These are phyloP conservation scores for Holotrichia oblita DNA, from an alignment of 1,140 invertebrate genomes.

Conservation along the genomic window DNA sequence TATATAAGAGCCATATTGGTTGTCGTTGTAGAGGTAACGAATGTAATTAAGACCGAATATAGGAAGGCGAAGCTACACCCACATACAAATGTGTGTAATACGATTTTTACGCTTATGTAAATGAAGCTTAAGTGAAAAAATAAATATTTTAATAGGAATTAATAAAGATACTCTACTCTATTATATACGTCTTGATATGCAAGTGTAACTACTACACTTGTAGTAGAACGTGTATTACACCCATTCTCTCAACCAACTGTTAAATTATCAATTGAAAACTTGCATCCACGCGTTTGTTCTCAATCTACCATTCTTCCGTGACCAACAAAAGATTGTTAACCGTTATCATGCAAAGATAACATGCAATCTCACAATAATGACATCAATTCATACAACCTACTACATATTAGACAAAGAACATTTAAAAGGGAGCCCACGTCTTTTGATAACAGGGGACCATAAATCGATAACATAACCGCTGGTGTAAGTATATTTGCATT, in stretches of 20 bases:
- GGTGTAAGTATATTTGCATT: slow-evolving; percentile 8
- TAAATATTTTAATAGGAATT: too few relatives aligned
- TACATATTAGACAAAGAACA: slow-evolving; percentile 25
- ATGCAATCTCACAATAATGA: slow-evolving; percentile 26
- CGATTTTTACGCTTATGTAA: too few relatives aligned
- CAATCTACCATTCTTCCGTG: slow-evolving; percentile 1
- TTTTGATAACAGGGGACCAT: neutral
- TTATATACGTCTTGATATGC: too few relatives aligned
- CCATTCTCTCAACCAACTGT: neutral
- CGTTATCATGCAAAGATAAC: slow-evolving; percentile 12
- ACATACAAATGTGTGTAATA: too few relatives aligned
- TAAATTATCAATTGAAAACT: slow-evolving; percentile 7
- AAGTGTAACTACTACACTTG: too few relatives aligned
- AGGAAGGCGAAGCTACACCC: slow-evolving; percentile 12
- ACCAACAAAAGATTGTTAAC: neutral
- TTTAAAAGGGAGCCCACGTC: slow-evolving; percentile 13
- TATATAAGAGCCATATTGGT: neutral
- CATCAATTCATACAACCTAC: slow-evolving; percentile 22
- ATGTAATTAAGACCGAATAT: slow-evolving; percentile 10
- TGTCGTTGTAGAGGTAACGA: neutral
- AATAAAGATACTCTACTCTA: too few relatives aligned
- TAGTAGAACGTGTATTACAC: neutral
- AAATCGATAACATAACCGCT: slow-evolving; percentile 17
- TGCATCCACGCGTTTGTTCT: slow-evolving; percentile 12
- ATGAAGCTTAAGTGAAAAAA: too few relatives aligned